A percentile compares a stretch with the other conserved stretches of the same genome.
Evolutionary conservation across 2,888 invertebrate genomes (phyloP).

Genomic region (Pegoplata infirma): DNA sequence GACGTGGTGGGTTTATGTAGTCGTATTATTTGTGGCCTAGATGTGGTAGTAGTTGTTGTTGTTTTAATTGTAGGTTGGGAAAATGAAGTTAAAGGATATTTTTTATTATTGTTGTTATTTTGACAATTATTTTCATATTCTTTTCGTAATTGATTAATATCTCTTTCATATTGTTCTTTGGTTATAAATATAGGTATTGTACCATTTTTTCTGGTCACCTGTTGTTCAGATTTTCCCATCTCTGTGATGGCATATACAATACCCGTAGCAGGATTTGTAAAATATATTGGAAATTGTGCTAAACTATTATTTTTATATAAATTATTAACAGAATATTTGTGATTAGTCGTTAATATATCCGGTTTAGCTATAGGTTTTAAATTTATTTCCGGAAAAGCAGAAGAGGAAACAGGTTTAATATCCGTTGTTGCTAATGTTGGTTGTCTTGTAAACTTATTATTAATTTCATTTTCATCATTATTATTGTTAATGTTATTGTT

Average conservation of each 20-base stretch:
- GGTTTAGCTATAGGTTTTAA: conserved; percentile 37
- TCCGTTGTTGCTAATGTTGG: not conserved
- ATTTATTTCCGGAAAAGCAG: conserved; percentile 18
- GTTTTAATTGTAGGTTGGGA: not conserved
- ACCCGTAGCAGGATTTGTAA: conserved; percentile 75
- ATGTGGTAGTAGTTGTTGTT: conserved; percentile 53
- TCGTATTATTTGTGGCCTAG: conserved; percentile 69
- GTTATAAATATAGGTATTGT: conserved; percentile 72
- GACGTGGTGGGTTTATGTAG: conserved; percentile 63
- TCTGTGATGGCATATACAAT: conserved; percentile 75
- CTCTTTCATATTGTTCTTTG: conserved; percentile 74
- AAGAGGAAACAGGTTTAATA: not conserved
- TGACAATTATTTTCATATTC: conserved; percentile 68
- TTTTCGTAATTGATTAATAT: conserved; percentile 67
- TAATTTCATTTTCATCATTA: not conserved
- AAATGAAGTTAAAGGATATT: not conserved
- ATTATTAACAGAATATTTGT: conserved; percentile 33
- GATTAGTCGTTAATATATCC: not conserved
- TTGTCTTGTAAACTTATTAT: not conserved
- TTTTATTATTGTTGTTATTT: not conserved
- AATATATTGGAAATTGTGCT: conserved; percentile 72
- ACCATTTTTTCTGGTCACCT: conserved; percentile 58
- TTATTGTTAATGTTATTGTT: not conserved
- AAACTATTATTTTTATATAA: conserved; percentile 47
- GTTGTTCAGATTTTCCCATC: conserved; percentile 65